Conservation (phyloP, 2,113 vertebrate species). For the Miniopterus natalensis region DNA sequence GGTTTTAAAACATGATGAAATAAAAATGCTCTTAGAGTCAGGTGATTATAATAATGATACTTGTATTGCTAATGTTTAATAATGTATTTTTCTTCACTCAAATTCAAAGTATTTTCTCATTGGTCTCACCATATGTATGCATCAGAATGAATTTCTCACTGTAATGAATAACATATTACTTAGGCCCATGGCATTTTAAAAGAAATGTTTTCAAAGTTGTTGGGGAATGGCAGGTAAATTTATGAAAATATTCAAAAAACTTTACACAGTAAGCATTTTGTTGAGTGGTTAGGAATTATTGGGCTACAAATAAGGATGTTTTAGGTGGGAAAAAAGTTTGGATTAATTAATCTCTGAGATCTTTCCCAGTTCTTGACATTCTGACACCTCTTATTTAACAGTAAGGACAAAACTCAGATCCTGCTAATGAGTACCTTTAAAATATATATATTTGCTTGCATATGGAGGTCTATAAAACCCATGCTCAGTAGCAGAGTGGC, state of each 20-base stretch:
- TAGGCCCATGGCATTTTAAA: neutral
- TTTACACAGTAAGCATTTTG: neutral
- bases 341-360: neutral
- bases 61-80: neutral
- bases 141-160: conserved; percentile 27
- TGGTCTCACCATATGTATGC: neutral
- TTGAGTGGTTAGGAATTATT: neutral
- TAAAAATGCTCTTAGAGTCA: neutral
- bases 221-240: neutral
- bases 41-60: neutral
- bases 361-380: neutral
- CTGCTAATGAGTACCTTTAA: neutral
- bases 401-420: neutral
- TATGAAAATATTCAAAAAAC: conserved; percentile 41
- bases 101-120: neutral
- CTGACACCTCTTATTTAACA: neutral
- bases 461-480: neutral
- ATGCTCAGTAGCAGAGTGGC: neutral
- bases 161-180: neutral
- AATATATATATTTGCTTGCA: neutral
- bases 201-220: conserved; percentile 28
- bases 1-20: neutral
- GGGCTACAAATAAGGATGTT: neutral
- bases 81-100: neutral
- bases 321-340: neutral